phyloP scores from a whole-genome alignment of 2,888 invertebrate species.

The Aspidiotus rigidus region DNA sequence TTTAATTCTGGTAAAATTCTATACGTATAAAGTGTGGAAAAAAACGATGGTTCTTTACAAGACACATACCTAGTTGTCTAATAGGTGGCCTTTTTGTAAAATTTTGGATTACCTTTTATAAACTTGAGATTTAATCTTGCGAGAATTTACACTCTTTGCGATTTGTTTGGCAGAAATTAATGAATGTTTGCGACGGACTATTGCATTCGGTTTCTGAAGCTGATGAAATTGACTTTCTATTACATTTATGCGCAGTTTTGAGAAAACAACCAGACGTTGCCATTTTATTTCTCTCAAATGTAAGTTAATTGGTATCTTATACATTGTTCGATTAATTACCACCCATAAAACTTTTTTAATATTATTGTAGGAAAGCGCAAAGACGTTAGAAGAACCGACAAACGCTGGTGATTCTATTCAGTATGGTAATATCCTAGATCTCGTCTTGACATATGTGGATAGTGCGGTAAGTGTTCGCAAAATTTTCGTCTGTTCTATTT shows the following conservation, averaged over 20 bases:
- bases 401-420: conserved; percentile 19
- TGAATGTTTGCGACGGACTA: conserved; percentile 60
- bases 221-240: conserved; percentile 63
- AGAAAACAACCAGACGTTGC: conserved; percentile 59
- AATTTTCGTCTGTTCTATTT: not conserved
- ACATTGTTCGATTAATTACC: not conserved
- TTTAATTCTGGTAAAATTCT: not conserved
- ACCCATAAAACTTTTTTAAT: conserved; percentile 6
- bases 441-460: conserved; percentile 29
- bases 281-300: conserved; percentile 49
- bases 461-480: conserved; percentile 24
- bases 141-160: too few species aligned
- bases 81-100: not conserved
- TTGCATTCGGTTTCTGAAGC: conserved; percentile 63
- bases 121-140: not conserved
- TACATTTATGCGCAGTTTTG: conserved; percentile 62
- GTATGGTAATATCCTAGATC: conserved; percentile 32
- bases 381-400: conserved; percentile 12
- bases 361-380: conserved; percentile 14
- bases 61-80: not conserved
- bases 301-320: conserved; percentile 38
- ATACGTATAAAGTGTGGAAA: not conserved
- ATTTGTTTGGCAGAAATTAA: conserved; percentile 47
- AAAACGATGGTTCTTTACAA: not conserved
- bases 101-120: not conserved